Evolutionary conservation across 2,888 invertebrate genomes (phyloP).

Genomic region (Synergus itoensis): DNA sequence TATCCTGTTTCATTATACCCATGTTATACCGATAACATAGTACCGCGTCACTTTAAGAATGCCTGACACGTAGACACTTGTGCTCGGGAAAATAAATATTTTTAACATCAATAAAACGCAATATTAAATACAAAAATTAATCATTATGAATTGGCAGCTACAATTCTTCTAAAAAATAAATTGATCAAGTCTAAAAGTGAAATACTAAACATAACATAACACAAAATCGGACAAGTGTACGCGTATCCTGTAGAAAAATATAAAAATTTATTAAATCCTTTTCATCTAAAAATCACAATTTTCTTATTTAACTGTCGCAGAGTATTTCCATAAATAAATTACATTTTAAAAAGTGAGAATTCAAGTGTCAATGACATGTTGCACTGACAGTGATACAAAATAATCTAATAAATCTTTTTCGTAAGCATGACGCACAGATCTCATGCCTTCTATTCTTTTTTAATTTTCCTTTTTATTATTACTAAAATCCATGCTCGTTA

Average conservation of each 20-base stretch:
- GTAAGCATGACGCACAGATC: conserved; percentile 1
- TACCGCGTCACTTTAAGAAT: conserved; percentile 16
- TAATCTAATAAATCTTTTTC: not conserved
- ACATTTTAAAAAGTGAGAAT: not conserved
- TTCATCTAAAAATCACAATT: not conserved
- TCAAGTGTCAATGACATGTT: not conserved
- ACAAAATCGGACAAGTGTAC: not conserved
- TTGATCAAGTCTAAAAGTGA: not conserved
- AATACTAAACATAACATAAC: not conserved
- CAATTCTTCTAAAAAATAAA: not conserved
- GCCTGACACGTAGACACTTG: conserved; percentile 48
- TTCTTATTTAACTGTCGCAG: not conserved
- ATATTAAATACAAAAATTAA: conserved; percentile 13
- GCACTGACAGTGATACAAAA: not conserved
- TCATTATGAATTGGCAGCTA: conserved; percentile 5
- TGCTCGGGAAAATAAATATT: conserved; percentile 28
- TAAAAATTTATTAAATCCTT: not conserved
- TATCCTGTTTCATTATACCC: not conserved
- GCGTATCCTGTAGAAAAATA: not conserved
- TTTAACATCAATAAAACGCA: conserved; percentile 24
- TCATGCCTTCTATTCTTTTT: not conserved
- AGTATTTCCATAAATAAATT: not conserved
- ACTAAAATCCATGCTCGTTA: conserved; percentile 11
- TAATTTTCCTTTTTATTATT: conserved; percentile 17
- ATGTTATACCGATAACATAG: conserved; percentile 18